A percentile compares a stretch with the other conserved stretches of the same genome.
phyloP scores from a whole-genome alignment of 2,797 vertebrate genomes.

The Sebastes trivittatus region DNA sequence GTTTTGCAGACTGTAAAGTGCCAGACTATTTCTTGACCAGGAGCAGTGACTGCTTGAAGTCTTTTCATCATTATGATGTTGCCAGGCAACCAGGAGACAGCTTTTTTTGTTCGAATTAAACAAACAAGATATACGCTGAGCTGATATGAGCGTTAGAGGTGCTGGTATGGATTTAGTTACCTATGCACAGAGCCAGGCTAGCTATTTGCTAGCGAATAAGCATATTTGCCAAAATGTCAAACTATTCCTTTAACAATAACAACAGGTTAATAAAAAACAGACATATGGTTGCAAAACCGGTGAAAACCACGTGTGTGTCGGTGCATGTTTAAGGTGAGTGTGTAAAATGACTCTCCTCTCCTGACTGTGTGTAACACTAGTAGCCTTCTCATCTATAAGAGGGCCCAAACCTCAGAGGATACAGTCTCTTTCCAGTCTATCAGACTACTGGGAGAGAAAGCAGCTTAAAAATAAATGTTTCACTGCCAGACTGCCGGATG shows the following conservation, averaged over 20 bases:
- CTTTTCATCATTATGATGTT: not conserved
- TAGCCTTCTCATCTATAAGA: constrained; percentile 34
- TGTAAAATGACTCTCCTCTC: constrained; percentile 31
- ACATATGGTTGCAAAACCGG: not conserved
- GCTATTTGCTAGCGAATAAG: not conserved
- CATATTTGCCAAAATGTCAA: not conserved
- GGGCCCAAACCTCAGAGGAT: constrained; percentile 35
- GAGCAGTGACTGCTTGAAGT: not conserved
- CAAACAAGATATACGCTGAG: not conserved
- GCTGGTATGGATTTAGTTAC: not conserved
- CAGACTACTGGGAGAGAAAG: constrained; percentile 19
- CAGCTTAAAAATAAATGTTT: constrained; percentile 58
- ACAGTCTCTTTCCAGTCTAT: constrained; percentile 32
- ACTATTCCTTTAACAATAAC: not conserved
- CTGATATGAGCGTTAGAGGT: not conserved
- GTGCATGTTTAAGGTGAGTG: not conserved
- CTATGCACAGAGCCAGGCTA: not conserved
- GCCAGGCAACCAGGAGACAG: not conserved
- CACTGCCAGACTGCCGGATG: constrained; percentile 22
- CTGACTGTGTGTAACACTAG: constrained; percentile 50
- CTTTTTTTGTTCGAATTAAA: not conserved
- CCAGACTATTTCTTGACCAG: not conserved
- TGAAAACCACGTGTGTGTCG: not conserved
- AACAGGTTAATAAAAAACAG: not conserved
- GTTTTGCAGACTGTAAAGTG: not conserved